Evolutionary conservation across 2,113 vertebrate genomes (phyloP), one percentile per base, ranked within the genome.

Genomic region (Polypterus senegalus): DNA sequence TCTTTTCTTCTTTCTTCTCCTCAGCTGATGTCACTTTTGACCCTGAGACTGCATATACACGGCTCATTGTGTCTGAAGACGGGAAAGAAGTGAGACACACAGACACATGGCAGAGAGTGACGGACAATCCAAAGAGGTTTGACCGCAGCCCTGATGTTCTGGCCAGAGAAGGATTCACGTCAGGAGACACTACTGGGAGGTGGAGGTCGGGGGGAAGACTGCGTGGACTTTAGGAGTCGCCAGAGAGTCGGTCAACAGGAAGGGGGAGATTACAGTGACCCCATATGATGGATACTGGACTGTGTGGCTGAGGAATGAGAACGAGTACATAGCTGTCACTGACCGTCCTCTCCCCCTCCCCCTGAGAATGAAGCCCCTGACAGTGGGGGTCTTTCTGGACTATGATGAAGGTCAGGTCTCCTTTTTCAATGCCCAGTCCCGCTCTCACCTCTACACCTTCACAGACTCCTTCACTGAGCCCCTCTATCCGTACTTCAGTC

Each of bases 401-500:
- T 81, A 57, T 11, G 71, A 81, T 3, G 79, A 77, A 51, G 80
- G 76, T 3, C 57, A 72, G 49, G 60, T 89, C 64, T 87, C 81
- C 1, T 86, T 84, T 68, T 77, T 75, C 67, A 74, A 81, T 3
- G 63, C 70, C 45, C 77, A 78, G 8, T 71, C 69, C 60, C 79
- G 58, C 7, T n/a, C 58, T 4, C 71, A 75, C 51, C 77, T 88
- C 8, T 77, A 68, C 47, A 78, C 76, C 0, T 81, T 74, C 54
- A 71, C 69, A 3, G 76, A 68, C 63, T 60, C 45, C 3, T 90
- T 91, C 57, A 58, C 73, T 43, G 81, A 81, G 46, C 66, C 48
- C 60, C 74, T 89, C 61, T 74, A 82, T 65, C 85, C 86, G 0
- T 89, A 87, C 65, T 87, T 91, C 61, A 88, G 87, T 68, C 86